These are phyloP conservation scores for Falco cherrug DNA, from an alignment of 2,797 vertebrate species.

Conservation along the genomic window DNA sequence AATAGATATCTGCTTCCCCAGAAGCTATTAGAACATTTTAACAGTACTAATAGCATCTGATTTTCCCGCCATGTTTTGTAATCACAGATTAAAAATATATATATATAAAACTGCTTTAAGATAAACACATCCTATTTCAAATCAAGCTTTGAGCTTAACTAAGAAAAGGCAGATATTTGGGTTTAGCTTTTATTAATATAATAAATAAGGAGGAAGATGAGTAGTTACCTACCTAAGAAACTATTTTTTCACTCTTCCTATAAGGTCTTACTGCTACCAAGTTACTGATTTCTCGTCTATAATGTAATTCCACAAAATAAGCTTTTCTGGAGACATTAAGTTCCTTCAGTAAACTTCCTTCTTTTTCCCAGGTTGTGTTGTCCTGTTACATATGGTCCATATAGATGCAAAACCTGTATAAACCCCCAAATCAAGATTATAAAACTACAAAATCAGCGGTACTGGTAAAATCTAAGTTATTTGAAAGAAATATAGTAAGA, in stretches of 20 bases:
- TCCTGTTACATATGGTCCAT: not conserved
- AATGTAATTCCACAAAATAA: not conserved
- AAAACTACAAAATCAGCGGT: not conserved
- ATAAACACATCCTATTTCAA: slow-evolving; percentile 25
- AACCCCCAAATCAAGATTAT: not conserved
- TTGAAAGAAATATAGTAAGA: not conserved
- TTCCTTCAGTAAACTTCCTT: not conserved
- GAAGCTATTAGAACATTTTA: slow-evolving; percentile 52
- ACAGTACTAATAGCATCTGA: not conserved
- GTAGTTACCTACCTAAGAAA: not conserved
- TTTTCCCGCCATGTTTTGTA: too few species aligned
- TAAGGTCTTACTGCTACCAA: not conserved
- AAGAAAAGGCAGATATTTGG: slow-evolving; percentile 24
- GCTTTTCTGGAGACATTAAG: not conserved
- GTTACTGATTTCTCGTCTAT: not conserved
- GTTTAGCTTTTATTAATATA: not conserved
- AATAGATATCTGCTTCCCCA: slow-evolving; percentile 46
- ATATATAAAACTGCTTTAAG: not conserved
- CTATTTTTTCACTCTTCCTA: not conserved
- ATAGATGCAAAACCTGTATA: not conserved
- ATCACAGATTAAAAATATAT: too few species aligned
- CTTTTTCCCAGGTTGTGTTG: not conserved
- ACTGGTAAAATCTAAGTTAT: not conserved
- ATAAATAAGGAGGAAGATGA: not conserved
- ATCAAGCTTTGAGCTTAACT: not conserved